Percentiles rank a stretch among this genome's conserved stretches.
Conservation (phyloP, 2,113 vertebrate genomes). For the Anguilla japonica region DNA sequence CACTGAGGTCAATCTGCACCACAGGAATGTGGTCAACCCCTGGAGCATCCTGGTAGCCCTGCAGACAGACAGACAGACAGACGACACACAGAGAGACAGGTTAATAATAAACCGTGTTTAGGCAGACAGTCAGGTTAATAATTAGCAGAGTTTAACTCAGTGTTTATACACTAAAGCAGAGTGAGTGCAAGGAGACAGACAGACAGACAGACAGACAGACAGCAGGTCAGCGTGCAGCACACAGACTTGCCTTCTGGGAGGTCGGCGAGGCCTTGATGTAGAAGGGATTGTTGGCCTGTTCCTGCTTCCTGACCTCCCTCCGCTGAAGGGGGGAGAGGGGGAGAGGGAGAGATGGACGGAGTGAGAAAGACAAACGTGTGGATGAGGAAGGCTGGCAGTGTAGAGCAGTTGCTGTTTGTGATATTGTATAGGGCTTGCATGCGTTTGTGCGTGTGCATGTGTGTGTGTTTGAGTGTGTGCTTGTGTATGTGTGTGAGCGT, state of each 20-base stretch:
- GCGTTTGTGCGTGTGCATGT: no score
- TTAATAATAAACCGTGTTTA: no score
- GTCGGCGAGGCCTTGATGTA: conserved; percentile 98
- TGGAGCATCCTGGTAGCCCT: conserved; percentile 88
- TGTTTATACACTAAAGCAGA: background rate
- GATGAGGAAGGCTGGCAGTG: background rate
- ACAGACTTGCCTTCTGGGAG: conserved; percentile 84
- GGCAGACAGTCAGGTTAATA: background rate
- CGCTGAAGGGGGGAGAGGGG: conserved; percentile 66
- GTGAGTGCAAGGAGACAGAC: background rate
- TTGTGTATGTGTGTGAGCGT: no score
- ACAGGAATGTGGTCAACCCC: conserved; percentile 98
- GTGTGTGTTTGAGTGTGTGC: background rate
- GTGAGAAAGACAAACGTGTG: background rate
- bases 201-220: background rate
- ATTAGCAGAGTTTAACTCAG: background rate
- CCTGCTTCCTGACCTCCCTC: conserved; percentile 91
- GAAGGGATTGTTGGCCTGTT: conserved; percentile 96
- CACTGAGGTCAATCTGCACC: conserved; percentile 94
- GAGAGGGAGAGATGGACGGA: background rate
- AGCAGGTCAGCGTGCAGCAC: background rate
- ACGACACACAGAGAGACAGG: no score
- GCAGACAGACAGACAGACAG: conserved; percentile 26
- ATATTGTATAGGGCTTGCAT: background rate
- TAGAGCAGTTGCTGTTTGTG: background rate